Conservation (phyloP, 2,888 invertebrate genomes). For the Ligdia adustata region DNA sequence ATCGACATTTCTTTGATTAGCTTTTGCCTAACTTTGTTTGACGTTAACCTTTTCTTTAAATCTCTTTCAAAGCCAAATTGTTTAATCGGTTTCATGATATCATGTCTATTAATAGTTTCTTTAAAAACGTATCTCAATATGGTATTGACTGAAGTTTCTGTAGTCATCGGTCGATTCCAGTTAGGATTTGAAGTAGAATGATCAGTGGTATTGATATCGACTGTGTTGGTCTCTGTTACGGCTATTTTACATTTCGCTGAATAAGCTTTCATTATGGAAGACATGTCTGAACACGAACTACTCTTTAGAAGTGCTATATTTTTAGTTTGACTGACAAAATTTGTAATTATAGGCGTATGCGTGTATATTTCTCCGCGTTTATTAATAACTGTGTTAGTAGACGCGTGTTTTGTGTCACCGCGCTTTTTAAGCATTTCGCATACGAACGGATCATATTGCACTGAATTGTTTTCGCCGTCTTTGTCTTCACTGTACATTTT, state of each 20-base stretch:
- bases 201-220: conserved; percentile 32
- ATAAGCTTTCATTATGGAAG: too few relatives aligned
- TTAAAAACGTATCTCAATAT: conserved; percentile 45
- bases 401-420: conserved; percentile 13
- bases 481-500: conserved; percentile 60
- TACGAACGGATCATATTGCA: conserved; percentile 41
- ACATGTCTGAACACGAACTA: too few relatives aligned
- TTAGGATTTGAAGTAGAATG: conserved; percentile 47
- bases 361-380: conserved; percentile 18
- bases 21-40: conserved; percentile 38
- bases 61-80: conserved; percentile 30
- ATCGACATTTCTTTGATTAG: conserved; percentile 46
- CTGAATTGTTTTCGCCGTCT: conserved; percentile 41
- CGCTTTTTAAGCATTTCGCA: conserved; percentile 23
- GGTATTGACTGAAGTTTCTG: conserved; percentile 48
- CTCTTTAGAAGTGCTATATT: background rate
- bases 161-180: conserved; percentile 41
- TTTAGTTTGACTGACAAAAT: conserved; percentile 8
- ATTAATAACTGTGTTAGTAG: conserved; percentile 19
- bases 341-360: background rate
- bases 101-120: conserved; percentile 31
- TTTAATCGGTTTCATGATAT: conserved; percentile 25
- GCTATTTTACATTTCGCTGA: conserved; percentile 8
- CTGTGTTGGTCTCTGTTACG: conserved; percentile 27
- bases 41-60: conserved; percentile 26